Conservation (phyloP, 2,797 vertebrate genomes). For the Iguana delicatissima region DNA sequence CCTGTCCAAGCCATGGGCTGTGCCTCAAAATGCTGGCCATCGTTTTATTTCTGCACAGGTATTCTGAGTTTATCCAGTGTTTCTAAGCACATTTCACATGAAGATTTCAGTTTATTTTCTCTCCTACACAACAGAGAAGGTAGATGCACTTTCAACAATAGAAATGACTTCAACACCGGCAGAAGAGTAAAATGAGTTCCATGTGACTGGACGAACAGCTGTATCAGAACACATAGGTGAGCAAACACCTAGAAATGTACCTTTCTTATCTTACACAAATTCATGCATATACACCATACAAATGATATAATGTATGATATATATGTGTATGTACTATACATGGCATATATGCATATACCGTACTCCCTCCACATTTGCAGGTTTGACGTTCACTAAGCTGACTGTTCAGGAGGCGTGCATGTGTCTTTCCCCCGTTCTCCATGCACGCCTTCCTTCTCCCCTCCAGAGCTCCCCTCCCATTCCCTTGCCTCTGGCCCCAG, state of each 20-base stretch:
- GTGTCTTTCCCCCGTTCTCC: no score
- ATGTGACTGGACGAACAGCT: background rate
- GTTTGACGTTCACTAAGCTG: no score
- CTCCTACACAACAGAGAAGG: background rate
- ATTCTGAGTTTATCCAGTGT: background rate
- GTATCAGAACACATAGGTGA: background rate
- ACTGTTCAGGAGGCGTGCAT: no score
- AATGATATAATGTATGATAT: no score
- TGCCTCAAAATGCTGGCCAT: background rate
- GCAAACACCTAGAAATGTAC: background rate
- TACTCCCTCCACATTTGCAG: no score
- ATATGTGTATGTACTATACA: no score
- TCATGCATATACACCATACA: background rate
- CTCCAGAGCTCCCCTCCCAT: no score
- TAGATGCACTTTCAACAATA: background rate
- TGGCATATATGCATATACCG: no score
- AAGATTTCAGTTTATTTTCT: background rate
- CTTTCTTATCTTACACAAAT: background rate
- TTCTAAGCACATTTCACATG: background rate
- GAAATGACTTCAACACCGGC: background rate
- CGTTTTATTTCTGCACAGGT: background rate
- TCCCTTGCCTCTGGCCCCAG: no score
- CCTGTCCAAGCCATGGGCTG: background rate
- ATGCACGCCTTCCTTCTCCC: no score
- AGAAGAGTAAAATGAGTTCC: background rate